Evolutionary conservation across 2,797 vertebrate genomes (phyloP).

Genomic region (Periophthalmus magnuspinnatus): DNA sequence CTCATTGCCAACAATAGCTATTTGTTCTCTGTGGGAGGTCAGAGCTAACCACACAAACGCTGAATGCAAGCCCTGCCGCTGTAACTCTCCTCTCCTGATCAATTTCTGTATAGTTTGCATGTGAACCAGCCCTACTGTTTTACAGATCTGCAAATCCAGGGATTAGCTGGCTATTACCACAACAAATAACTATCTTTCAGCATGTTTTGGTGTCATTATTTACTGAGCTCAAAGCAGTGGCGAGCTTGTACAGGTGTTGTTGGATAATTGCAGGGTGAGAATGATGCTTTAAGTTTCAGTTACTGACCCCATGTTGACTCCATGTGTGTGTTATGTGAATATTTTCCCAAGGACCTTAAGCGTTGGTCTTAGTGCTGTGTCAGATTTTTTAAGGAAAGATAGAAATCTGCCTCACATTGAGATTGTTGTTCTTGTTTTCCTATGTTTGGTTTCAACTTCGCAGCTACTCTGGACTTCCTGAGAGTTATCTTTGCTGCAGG

Average conservation of each 20-base stretch:
- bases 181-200: constrained; percentile 36
- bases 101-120: constrained; percentile 58
- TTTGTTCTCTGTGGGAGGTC: constrained; percentile 67
- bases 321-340: constrained; percentile 43
- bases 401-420: constrained; percentile 75
- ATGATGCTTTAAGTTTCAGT: constrained; percentile 52
- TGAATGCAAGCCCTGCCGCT: constrained; percentile 32
- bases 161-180: constrained; percentile 25
- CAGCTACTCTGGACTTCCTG: constrained; percentile 68
- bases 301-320: constrained; percentile 65
- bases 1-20: constrained; percentile 52
- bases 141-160: constrained; percentile 45
- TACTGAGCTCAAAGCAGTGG: constrained; percentile 49
- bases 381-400: constrained; percentile 62
- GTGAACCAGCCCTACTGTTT: constrained; percentile 26
- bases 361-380: constrained; percentile 59
- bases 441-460: constrained; percentile 64
- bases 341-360: constrained; percentile 49
- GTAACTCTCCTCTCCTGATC: constrained; percentile 30
- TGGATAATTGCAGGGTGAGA: constrained; percentile 37
- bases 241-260: constrained; percentile 55
- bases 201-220: constrained; percentile 43
- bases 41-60: constrained; percentile 49
- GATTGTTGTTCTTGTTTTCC: constrained; percentile 63
- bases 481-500: constrained; percentile 71